Base-by-base conservation (phyloP, 2,888 invertebrate genomes). In the Ecliptopera silaceata region DNA sequence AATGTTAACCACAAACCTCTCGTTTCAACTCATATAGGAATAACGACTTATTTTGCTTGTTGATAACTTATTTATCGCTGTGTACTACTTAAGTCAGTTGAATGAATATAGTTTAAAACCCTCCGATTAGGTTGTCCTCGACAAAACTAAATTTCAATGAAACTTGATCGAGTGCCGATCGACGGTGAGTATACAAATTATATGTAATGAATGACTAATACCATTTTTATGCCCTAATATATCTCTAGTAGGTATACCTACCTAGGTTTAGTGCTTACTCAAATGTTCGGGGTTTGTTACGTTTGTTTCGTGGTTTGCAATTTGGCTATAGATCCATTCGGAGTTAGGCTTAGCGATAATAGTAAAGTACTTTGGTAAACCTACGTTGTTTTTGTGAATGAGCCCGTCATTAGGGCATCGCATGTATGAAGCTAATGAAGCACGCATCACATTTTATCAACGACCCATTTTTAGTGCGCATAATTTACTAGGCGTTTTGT, bases 401-500 rank as follows among this genome's bases (percentile, higher is more conserved):
- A 64, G 32, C 51, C 18, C 34, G 59, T 51, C 59, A 56, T 61
- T 57, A 59, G 57, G 56, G 51, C 60, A 65, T 51, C 50, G 56
- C 60, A 61, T 56, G 61, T 68, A 56, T 61, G 63, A 36, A 34
- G 20, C 10, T 45, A 34, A 34, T 45, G 46, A 67, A 55, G 63
- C 59, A 62, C 69, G 68, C 68, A 70, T 72, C 70, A 71, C 70
- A 72, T 73, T 20, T 78, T 79, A 81, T 79, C 79, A 68, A 51
- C 62, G 79, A 81, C 79, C 80, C 72, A 79, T 77, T 79, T 81
- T 61, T 68, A 64, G 65, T 61, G 69, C 71, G 74, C 74, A 79
- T 79, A 79, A 79, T 77, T 20, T 77, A 79, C 69, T 71, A 64
- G 67, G 65, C 63, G 69, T 64, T 64, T 62, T 64, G 66, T 65